Conservation (phyloP, 2,113 vertebrate genomes). For the Propithecus coquereli region DNA sequence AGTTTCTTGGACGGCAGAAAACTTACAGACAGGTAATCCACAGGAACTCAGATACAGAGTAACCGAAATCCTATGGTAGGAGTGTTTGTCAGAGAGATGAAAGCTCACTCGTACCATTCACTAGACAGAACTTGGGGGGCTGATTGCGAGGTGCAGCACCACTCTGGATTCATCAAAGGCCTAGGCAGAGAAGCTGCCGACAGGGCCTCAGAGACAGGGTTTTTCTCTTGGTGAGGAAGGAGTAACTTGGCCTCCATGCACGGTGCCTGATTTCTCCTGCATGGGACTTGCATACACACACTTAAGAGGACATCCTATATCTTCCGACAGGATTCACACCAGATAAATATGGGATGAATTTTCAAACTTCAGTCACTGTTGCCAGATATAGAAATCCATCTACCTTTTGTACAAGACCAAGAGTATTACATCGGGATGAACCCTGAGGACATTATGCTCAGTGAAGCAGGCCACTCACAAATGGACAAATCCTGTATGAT, state of each 20-base stretch:
- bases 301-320: not conserved
- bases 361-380: not conserved
- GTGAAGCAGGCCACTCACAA: not conserved
- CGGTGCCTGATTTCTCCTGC: not conserved
- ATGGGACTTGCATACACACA: not conserved
- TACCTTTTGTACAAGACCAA: not conserved
- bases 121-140: not conserved
- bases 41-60: not conserved
- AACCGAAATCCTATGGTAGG: not conserved
- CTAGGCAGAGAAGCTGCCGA: not conserved
- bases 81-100: not conserved
- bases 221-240: not conserved
- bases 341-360: not conserved
- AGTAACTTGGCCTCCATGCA: not conserved
- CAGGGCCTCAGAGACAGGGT: not conserved
- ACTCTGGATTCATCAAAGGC: not conserved
- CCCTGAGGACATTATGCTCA: not conserved
- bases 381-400: not conserved
- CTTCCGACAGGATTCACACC: not conserved
- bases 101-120: not conserved
- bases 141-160: not conserved
- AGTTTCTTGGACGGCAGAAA: not conserved
- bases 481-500: not conserved
- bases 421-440: fast-evolving
- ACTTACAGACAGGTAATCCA: not conserved